Evolutionary conservation across 2,888 invertebrate genomes (phyloP).

Genomic region (Volucella inflata): DNA sequence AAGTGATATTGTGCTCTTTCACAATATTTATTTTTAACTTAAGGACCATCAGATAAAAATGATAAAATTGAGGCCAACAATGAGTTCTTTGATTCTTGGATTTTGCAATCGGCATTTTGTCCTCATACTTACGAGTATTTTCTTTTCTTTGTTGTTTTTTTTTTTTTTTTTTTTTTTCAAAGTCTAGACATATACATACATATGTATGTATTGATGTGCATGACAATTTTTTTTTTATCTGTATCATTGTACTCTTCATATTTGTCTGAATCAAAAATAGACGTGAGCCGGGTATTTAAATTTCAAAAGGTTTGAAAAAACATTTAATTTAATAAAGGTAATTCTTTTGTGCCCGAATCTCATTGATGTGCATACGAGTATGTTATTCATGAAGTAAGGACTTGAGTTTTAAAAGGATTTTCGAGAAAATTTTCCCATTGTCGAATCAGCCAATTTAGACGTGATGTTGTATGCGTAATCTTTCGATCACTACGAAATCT

Average conservation of each 20-base stretch:
- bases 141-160: not conserved
- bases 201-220: not conserved
- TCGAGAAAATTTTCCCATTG: no score
- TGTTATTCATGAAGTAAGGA: no score
- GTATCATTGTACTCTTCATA: not conserved
- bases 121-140: slow-evolving; percentile 12
- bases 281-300: not conserved
- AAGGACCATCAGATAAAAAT: slow-evolving; percentile 26
- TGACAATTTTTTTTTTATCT: not conserved
- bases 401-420: no score
- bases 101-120: slow-evolving; percentile 12
- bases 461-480: no score
- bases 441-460: no score
- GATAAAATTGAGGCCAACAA: slow-evolving; percentile 53
- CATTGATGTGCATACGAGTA: no score
- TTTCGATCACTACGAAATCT: no score
- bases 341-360: no score
- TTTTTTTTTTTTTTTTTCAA: slow-evolving; percentile 25
- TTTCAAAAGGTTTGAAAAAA: not conserved
- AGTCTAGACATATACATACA: slow-evolving; percentile 51
- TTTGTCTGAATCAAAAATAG: not conserved
- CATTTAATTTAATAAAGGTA: no score
- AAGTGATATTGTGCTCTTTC: slow-evolving; percentile 19
- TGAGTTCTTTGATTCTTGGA: slow-evolving; percentile 20
- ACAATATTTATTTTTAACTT: slow-evolving; percentile 49